Base-by-base conservation (phyloP, 2,797 vertebrate species). In the Rhincodon typus region DNA sequence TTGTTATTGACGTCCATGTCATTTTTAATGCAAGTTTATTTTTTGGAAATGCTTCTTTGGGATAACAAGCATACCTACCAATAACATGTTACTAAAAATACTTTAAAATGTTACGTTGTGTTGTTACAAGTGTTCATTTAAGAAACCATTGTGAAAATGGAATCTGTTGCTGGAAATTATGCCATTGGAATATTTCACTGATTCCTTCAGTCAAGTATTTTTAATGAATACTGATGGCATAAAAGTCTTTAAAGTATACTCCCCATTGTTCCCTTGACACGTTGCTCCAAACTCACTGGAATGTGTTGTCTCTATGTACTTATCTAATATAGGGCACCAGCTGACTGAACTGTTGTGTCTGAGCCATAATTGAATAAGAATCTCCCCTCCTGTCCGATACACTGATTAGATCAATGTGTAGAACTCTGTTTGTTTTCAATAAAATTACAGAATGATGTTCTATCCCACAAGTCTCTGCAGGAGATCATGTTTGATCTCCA, bases 401-500 rank as follows among this genome's bases (percentile, higher is more conserved):
- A 77, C 15, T 95, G 94, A 77, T 95, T 95, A 30, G 46, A 74
- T 95, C 94, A 95, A 95, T 57, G 70, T 95, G 70, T 12, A 34
- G 30, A 46, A 53, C 53, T 95, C 67, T 72, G 46, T 95, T 53
- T 72, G 94, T 50, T 74, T 95, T 95, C 70, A 95, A 21, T 77
- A 72, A 95, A 50, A 74, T 53, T 50, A 50, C n/a, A 77, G 70
- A 53, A 53, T 77, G 94, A 77, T 50, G 94, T 74, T 53, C 94
- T 77, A n/a, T 53, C 70, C 70, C 69, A 57, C 74, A 57, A 57
- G 42, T 77, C 94, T 50, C 70, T 53, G 94, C 70, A 95, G 42
- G 70, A 57, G 94, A 57, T 46, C 70, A 95, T 95, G 70, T 95
- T 95, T 95, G 94, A 95, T 95, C 94, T 95, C 23, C 42, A 53